phyloP scores from a whole-genome alignment of 2,797 vertebrate genomes.

The Amphiprion clarkii region DNA sequence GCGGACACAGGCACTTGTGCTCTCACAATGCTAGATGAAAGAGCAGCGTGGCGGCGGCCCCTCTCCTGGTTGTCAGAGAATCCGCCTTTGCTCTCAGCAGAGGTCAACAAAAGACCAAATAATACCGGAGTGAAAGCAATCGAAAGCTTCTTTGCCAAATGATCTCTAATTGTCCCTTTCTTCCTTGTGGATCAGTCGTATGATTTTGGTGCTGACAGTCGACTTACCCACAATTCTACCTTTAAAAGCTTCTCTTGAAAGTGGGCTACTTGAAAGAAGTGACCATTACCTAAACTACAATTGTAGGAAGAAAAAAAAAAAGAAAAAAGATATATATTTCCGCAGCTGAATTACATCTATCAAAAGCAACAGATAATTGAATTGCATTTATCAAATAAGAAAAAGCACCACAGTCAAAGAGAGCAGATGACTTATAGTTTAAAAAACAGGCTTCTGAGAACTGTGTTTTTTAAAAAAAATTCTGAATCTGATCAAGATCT shows the following conservation, averaged over 20 bases:
- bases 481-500: constrained; percentile 61
- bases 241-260: constrained; percentile 88
- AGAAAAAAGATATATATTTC: constrained; percentile 58
- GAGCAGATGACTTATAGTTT: constrained; percentile 59
- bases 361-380: constrained; percentile 78
- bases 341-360: constrained; percentile 69
- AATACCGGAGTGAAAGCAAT: constrained; percentile 90
- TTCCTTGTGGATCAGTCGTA: constrained; percentile 89
- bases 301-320: constrained; percentile 76
- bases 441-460: constrained; percentile 41
- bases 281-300: constrained; percentile 88
- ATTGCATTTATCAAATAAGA: constrained; percentile 70
- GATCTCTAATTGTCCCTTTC: constrained; percentile 98
- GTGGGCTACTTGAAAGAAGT: constrained; percentile 83
- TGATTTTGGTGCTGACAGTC: constrained; percentile 85
- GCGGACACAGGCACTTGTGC: constrained; percentile 87
- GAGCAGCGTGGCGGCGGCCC: constrained; percentile 80
- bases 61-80: constrained; percentile 86
- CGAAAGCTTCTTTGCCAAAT: constrained; percentile 97
- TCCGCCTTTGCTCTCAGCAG: constrained; percentile 90
- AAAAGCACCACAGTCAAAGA: constrained; percentile 51
- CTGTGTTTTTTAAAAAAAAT: constrained; percentile 17
- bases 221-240: constrained; percentile 86
- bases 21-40: constrained; percentile 97
- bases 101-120: constrained; percentile 95